Base-by-base conservation (phyloP, 2,888 invertebrate species). In the Glaucopsyche alexis region DNA sequence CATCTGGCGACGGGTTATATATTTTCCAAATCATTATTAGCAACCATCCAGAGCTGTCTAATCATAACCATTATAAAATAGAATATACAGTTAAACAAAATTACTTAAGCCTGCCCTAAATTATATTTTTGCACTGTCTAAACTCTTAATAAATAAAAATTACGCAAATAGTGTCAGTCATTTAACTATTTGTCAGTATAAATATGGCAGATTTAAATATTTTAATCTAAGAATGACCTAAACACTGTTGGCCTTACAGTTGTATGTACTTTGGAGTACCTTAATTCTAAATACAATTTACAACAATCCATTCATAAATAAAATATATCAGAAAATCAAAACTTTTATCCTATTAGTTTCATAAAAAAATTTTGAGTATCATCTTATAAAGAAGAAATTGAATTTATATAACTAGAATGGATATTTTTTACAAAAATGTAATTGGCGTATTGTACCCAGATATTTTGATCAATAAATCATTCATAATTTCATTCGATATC, bases 111-210 rank as follows among this genome's bases (percentile, higher is more conserved):
- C 60, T 60, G 60, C 60, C 60, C 29, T 38, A 60, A 60, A 60
- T 29, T 29, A 60, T 38, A 55, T 60, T 60, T 38, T 60, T 50
- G 40, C 50, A 71, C 71, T 64, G 11, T 73, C 60, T n/a, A n/a
- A n/a, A n/a, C n/a, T n/a, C n/a, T 71, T 76, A 55, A 71, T 78
- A 81, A 78, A 79, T 77, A 80, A 47, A 73, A 79, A 60, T 60
- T 29, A 60, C 60, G 29, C 60, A 60, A 13, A 60, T 29, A 60
- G 60, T 7, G 29, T 60, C 60, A 60, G 29, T 60, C 60, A 14
- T 60, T 60, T 38, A 60, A 60, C 60, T 60, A 29, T 13, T 14
- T 60, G 29, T 60, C 13, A 14, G 29, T 47, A 7, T 60, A 60
- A 60, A 29, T 60, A 60, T 60, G 60, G 60, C 60, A 60, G 60